A percentile compares a stretch with the other conserved stretches of the same genome.
phyloP scores from a whole-genome alignment of 1,140 invertebrate genomes.

The Zaprionus davidi region DNA sequence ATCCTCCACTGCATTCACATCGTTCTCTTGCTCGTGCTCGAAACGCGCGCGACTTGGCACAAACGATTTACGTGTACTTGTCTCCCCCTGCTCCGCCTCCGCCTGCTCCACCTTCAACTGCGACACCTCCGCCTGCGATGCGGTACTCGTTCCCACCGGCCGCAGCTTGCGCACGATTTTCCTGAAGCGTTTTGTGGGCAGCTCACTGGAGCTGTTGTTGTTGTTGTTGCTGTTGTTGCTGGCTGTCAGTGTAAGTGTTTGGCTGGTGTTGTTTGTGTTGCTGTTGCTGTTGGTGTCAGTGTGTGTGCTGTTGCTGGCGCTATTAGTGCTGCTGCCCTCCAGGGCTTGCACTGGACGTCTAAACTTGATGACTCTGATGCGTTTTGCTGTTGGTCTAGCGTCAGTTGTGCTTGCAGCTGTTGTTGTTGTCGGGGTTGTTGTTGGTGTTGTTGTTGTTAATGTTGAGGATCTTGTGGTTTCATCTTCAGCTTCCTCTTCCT shows the following conservation, averaged over 20 bases:
- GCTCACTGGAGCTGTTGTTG: conserved; percentile 34
- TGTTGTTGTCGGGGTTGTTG: conserved; percentile 1
- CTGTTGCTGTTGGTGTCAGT: conserved; percentile 16
- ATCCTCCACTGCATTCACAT: conserved; percentile 6
- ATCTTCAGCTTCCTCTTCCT: conserved; percentile 33
- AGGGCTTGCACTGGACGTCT: conserved; percentile 60
- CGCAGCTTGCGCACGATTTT: conserved; percentile 76
- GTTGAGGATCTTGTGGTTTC: conserved; percentile 23
- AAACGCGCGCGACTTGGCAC: conserved; percentile 51
- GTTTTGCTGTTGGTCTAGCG: conserved; percentile 59
- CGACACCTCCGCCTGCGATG: not conserved
- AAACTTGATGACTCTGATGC: conserved; percentile 74
- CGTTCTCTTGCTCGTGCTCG: conserved; percentile 28
- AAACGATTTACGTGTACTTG: conserved; percentile 58
- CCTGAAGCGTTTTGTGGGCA: conserved; percentile 67
- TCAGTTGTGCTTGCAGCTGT: conserved; percentile 25
- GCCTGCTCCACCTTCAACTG: not conserved
- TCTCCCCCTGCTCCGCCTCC: not conserved
- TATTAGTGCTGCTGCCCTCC: conserved; percentile 60
- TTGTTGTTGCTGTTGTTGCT: conserved; percentile 17
- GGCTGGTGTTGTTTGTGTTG: conserved; percentile 23
- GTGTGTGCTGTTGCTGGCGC: conserved; percentile 36
- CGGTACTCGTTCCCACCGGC: conserved; percentile 38
- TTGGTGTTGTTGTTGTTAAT: conserved; percentile 32
- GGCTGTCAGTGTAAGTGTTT: conserved; percentile 8